These are phyloP conservation scores for Pelecanus crispus DNA, from an alignment of 2,113 vertebrate genomes.

Conservation along the genomic window DNA sequence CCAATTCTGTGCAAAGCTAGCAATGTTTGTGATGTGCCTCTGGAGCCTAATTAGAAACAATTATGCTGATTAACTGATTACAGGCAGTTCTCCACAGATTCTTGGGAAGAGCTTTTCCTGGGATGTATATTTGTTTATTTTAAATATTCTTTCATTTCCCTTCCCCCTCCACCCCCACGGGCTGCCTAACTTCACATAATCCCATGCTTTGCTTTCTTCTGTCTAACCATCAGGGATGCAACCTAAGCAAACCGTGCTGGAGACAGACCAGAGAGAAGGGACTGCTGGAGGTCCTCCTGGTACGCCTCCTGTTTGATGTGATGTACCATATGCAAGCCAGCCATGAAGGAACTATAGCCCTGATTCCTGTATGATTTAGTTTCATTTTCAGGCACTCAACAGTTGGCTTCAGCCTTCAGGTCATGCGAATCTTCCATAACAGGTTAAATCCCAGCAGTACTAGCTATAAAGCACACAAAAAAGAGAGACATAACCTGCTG, in stretches of 20 bases:
- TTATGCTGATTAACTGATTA: conserved; percentile 74
- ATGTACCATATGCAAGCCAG: neutral
- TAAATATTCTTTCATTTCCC: conserved; percentile 54
- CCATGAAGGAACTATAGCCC: neutral
- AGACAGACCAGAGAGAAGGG: neutral
- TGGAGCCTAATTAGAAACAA: conserved; percentile 72
- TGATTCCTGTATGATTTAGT: neutral
- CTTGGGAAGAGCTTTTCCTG: conserved; percentile 66
- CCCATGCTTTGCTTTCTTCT: neutral
- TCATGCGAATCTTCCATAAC: neutral
- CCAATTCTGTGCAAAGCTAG: neutral
- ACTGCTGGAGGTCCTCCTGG: neutral
- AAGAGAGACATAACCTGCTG: neutral
- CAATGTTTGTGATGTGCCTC: conserved; percentile 38
- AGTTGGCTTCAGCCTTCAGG: neutral
- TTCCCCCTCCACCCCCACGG: neutral
- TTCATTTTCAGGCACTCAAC: neutral
- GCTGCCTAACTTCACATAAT: neutral
- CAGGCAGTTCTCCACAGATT: conserved; percentile 63
- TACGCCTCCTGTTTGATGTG: neutral
- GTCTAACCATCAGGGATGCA: neutral
- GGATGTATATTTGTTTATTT: conserved; percentile 43
- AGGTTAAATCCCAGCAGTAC: neutral
- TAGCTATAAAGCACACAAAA: neutral
- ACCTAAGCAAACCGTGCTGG: neutral